A percentile compares a stretch with the other conserved stretches of the same genome.
phyloP scores from a whole-genome alignment of 1,140 invertebrate genomes.

The Drosophila lacertosa region DNA sequence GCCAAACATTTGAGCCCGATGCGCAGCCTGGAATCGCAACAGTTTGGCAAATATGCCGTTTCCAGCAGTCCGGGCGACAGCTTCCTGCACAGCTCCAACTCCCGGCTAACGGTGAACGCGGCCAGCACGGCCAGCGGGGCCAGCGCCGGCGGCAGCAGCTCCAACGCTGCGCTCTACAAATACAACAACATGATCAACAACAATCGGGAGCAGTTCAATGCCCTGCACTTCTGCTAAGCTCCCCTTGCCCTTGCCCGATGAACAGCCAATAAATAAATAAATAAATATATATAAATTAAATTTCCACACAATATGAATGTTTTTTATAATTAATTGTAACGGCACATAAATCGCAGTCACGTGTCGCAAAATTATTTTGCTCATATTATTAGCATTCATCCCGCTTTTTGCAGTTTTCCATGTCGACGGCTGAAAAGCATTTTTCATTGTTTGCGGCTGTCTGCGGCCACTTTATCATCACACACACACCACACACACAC shows the following conservation, averaged over 20 bases:
- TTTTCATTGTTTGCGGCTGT: slow-evolving; percentile 82
- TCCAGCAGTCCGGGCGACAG: slow-evolving; percentile 65
- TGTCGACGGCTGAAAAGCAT: slow-evolving; percentile 58
- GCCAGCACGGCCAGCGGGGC: background rate
- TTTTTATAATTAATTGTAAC: slow-evolving; percentile 61
- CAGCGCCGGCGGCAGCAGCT: slow-evolving; percentile 7
- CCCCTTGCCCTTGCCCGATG: too few species aligned
- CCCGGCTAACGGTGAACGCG: slow-evolving; percentile 43
- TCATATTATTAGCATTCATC: slow-evolving; percentile 60
- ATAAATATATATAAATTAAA: slow-evolving; percentile 34
- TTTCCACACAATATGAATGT: too few species aligned
- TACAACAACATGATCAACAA: slow-evolving; percentile 80
- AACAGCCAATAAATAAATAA: slow-evolving; percentile 65
- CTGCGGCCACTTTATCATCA: slow-evolving; percentile 73
- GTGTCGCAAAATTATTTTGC: slow-evolving; percentile 71
- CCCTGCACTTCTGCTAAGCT: slow-evolving; percentile 73
- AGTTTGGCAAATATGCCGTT: slow-evolving; percentile 59
- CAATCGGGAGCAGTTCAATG: slow-evolving; percentile 78
- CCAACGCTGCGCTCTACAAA: slow-evolving; percentile 51
- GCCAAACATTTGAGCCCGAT: slow-evolving; percentile 80
- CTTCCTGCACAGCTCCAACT: slow-evolving; percentile 48
- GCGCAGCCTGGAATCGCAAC: slow-evolving; percentile 51
- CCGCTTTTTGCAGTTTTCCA: background rate
- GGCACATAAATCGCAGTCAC: slow-evolving; percentile 73
- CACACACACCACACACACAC: slow-evolving; percentile 58